A percentile compares a stretch with the other conserved stretches of the same genome.
Evolutionary conservation across 1,140 invertebrate species (phyloP).

Genomic region (Phocides pigmalion): DNA sequence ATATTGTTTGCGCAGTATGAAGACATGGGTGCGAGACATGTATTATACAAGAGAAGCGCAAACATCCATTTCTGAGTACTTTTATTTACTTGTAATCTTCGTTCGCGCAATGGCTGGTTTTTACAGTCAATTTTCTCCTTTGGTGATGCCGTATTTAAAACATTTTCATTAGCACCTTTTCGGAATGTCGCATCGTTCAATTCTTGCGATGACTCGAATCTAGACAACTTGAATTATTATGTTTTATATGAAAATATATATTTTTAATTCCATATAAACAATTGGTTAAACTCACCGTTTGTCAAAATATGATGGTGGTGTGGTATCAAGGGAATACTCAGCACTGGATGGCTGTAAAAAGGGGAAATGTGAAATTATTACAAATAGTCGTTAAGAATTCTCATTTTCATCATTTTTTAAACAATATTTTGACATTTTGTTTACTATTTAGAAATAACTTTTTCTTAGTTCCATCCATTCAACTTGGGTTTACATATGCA

Average conservation of each 20-base stretch:
- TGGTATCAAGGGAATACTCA: slow-evolving; percentile 49
- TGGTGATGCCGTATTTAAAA: slow-evolving; percentile 13
- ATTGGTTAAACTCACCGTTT: slow-evolving; percentile 54
- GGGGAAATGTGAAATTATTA: slow-evolving; percentile 7
- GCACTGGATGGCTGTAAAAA: slow-evolving; percentile 61
- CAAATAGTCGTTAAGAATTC: no score
- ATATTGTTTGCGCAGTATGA: slow-evolving; percentile 67
- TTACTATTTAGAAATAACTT: no score
- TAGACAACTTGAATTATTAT: slow-evolving; percentile 40
- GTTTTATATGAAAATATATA: slow-evolving; percentile 9
- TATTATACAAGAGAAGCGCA: slow-evolving; percentile 69
- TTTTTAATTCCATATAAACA: not conserved
- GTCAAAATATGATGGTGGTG: slow-evolving; percentile 65
- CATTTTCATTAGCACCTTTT: slow-evolving; percentile 6
- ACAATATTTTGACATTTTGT: no score
- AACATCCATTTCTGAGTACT: slow-evolving; percentile 69
- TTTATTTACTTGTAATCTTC: slow-evolving; percentile 30
- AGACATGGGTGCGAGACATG: slow-evolving; percentile 72
- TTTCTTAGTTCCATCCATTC: no score
- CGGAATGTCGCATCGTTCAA: slow-evolving; percentile 34
- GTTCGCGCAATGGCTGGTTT: slow-evolving; percentile 40
- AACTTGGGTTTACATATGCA: no score
- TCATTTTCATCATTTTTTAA: no score
- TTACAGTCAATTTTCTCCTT: slow-evolving; percentile 22
- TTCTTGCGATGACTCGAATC: slow-evolving; percentile 65